phyloP scores from a whole-genome alignment of 1,140 invertebrate genomes.

The Drosophila yakuba region DNA sequence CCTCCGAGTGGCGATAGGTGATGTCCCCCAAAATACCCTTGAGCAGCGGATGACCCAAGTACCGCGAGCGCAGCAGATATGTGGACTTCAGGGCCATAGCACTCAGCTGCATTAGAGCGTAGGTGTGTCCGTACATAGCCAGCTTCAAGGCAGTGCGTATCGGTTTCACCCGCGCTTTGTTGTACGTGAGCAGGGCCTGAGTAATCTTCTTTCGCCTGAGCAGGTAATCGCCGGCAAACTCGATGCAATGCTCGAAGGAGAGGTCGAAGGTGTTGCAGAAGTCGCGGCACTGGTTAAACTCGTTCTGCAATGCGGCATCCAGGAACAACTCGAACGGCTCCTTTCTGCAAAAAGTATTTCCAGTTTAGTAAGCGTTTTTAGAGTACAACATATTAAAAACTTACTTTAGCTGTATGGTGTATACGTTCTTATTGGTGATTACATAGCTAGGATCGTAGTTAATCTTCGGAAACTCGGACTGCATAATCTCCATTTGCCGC shows the following conservation, averaged over 20 bases:
- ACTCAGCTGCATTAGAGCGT: conserved; percentile 87
- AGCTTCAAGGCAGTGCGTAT: conserved; percentile 90
- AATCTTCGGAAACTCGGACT: conserved; percentile 79
- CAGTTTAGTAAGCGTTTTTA: not conserved
- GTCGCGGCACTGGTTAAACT: conserved; percentile 80
- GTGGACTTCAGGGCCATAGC: conserved; percentile 81
- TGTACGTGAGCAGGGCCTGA: conserved; percentile 89
- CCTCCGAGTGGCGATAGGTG: conserved; percentile 77
- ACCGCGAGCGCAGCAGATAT: conserved; percentile 70
- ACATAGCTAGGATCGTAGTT: conserved; percentile 89
- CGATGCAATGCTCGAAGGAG: conserved; percentile 89
- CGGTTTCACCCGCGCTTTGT: conserved; percentile 89
- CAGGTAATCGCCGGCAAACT: conserved; percentile 90
- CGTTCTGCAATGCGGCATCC: conserved; percentile 82
- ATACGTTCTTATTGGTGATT: conserved; percentile 89
- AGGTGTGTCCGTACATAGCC: conserved; percentile 89
- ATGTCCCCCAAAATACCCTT: conserved; percentile 67
- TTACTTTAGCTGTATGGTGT: conserved; percentile 88
- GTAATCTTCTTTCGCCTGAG: conserved; percentile 88
- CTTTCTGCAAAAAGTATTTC: conserved; percentile 64
- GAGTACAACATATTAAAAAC: not conserved
- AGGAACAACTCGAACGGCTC: conserved; percentile 89
- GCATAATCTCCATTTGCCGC: conserved; percentile 82
- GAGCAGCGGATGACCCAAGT: conserved; percentile 67
- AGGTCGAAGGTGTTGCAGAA: conserved; percentile 87